A percentile compares a stretch with the other conserved stretches of the same genome.
These are phyloP conservation scores for Pampusana beccarii DNA, from an alignment of 2,113 vertebrate genomes.

Conservation along the genomic window DNA sequence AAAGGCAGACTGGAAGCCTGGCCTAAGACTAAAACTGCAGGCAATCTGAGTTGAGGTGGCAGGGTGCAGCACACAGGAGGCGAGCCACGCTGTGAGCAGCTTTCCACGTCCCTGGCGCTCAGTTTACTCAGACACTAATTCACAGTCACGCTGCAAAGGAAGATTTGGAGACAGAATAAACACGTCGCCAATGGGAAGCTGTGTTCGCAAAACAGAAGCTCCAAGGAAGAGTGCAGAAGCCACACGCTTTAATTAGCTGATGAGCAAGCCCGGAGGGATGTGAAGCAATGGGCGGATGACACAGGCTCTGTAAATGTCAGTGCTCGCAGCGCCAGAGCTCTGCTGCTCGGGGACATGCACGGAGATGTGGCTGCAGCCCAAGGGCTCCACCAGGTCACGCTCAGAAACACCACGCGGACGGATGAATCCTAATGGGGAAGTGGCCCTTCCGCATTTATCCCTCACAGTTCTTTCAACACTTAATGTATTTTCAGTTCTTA, in stretches of 20 bases:
- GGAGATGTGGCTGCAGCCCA: background rate
- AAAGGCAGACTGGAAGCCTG: background rate
- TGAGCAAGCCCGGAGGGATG: background rate
- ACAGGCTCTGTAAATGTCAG: background rate
- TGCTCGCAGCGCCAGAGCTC: background rate
- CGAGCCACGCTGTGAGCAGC: background rate
- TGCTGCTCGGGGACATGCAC: background rate
- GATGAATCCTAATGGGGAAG: background rate
- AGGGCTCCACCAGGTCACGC: background rate
- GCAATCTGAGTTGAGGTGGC: background rate
- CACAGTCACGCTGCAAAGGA: background rate
- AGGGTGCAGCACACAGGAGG: background rate
- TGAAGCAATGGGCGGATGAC: background rate
- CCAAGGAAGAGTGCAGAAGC: background rate
- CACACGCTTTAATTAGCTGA: constrained; percentile 4
- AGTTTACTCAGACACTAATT: background rate
- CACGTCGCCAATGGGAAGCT: background rate
- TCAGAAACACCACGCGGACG: background rate
- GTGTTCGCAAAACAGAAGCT: background rate
- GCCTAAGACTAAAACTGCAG: background rate
- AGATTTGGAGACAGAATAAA: background rate
- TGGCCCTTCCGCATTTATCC: background rate
- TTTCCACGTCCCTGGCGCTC: background rate
- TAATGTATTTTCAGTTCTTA: background rate
- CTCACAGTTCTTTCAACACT: background rate